Evolutionary conservation across 1,140 invertebrate species (phyloP).

Genomic region (Drosophila saltans): DNA sequence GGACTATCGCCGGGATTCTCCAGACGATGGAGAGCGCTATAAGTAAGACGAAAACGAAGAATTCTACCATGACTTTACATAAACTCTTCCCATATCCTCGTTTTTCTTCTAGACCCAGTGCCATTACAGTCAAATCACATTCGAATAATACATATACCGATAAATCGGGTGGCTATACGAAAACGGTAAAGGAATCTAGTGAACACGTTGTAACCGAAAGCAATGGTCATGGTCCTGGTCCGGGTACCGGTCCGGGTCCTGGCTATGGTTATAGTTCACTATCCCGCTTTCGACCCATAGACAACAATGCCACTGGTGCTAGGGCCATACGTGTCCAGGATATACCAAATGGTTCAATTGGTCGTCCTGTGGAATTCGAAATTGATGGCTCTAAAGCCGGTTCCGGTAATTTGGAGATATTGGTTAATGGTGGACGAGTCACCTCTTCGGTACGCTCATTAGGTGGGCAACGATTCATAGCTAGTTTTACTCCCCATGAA

Average conservation of each 20-base stretch:
- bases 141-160: conserved; percentile 80
- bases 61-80: not conserved
- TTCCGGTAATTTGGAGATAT: conserved; percentile 97
- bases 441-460: conserved; percentile 96
- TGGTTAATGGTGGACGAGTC: conserved; percentile 97
- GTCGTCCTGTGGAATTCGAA: conserved; percentile 97
- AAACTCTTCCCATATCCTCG: not conserved
- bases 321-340: conserved; percentile 92
- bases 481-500: conserved; percentile 95
- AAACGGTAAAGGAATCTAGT: conserved; percentile 80
- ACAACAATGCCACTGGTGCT: conserved; percentile 85
- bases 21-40: conserved; percentile 75
- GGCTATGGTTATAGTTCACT: conserved; percentile 73
- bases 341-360: conserved; percentile 93
- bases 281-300: conserved; percentile 81
- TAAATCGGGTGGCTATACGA: conserved; percentile 76
- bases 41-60: conserved; percentile 42
- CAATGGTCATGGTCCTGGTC: conserved; percentile 55
- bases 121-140: conserved; percentile 82
- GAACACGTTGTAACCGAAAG: conserved; percentile 79
- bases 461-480: conserved; percentile 94
- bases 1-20: conserved; percentile 67
- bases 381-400: conserved; percentile 98
- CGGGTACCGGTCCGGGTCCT: conserved; percentile 24
- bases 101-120: conserved; percentile 71